Conservation (phyloP, 2,797 vertebrate genomes). For the Heterohyrax brucei region DNA sequence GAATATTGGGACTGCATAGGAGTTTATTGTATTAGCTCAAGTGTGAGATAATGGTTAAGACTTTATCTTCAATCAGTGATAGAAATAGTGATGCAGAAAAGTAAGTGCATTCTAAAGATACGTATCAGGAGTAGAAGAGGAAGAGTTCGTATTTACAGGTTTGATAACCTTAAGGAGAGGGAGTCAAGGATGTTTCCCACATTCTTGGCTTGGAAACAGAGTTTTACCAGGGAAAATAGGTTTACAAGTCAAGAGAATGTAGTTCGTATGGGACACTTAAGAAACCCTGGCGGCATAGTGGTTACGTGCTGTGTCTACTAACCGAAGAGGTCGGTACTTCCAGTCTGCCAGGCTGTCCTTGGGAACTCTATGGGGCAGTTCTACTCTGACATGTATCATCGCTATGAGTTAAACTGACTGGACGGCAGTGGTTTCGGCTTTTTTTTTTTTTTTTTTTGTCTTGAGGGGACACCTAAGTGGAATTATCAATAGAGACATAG, state of each 20-base stretch:
- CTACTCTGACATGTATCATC: too few relatives aligned
- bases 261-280: not conserved
- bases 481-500: not conserved
- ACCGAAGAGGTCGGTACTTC: too few relatives aligned
- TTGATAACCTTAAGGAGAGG: not conserved
- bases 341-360: too few relatives aligned
- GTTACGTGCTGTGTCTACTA: too few relatives aligned
- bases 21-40: conserved; percentile 11
- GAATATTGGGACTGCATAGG: not conserved
- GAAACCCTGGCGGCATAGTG: too few relatives aligned
- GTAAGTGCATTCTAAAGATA: not conserved
- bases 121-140: not conserved
- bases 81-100: not conserved
- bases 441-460: too few relatives aligned
- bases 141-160: not conserved
- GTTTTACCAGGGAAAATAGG: not conserved
- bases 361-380: too few relatives aligned
- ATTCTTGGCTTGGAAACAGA: not conserved
- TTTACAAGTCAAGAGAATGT: not conserved
- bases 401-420: too few relatives aligned
- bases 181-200: not conserved
- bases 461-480: not conserved
- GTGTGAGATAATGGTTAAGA: not conserved
- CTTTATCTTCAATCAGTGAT: not conserved
- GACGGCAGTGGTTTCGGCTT: too few relatives aligned